A percentile compares a stretch with the other conserved stretches of the same genome.
Evolutionary conservation across 2,113 vertebrate species (phyloP).

Genomic region (Sturnira hondurensis): DNA sequence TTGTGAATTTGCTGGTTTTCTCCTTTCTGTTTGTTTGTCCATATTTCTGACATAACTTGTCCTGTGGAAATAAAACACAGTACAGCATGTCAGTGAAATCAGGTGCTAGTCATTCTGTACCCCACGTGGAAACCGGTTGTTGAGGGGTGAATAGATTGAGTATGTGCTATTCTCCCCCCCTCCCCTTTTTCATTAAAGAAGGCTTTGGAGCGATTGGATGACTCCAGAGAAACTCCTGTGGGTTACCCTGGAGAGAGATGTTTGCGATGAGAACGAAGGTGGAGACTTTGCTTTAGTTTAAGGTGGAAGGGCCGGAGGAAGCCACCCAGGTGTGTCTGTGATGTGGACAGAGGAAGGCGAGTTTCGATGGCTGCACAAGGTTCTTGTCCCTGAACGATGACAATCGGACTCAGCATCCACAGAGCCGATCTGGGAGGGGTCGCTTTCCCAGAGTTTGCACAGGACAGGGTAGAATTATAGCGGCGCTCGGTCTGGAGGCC

Average conservation of each 20-base stretch:
- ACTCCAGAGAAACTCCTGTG: neutral
- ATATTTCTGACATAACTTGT: neutral
- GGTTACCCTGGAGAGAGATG: neutral
- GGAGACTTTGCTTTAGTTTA: neutral
- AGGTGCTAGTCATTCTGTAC: neutral
- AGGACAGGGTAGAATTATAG: neutral
- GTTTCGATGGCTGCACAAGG: neutral
- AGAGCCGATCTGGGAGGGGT: neutral
- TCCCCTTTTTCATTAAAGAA: neutral
- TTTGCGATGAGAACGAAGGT: neutral
- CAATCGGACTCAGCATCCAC: neutral
- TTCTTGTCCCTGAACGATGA: neutral
- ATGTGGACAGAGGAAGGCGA: neutral
- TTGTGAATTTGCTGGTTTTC: constrained; percentile 2
- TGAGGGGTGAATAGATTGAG: neutral
- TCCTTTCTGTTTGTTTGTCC: neutral
- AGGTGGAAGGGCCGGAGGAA: neutral
- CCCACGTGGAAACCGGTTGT: neutral
- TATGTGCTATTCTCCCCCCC: neutral
- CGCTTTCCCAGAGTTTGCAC: neutral
- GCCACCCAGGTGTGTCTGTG: fast-evolving
- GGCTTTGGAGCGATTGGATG: neutral
- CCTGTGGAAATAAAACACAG: neutral
- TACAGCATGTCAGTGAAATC: neutral
- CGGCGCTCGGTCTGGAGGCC: neutral